Evolutionary conservation across 2,797 vertebrate genomes (phyloP).

Genomic region (Schizothorax lantsangensis): DNA sequence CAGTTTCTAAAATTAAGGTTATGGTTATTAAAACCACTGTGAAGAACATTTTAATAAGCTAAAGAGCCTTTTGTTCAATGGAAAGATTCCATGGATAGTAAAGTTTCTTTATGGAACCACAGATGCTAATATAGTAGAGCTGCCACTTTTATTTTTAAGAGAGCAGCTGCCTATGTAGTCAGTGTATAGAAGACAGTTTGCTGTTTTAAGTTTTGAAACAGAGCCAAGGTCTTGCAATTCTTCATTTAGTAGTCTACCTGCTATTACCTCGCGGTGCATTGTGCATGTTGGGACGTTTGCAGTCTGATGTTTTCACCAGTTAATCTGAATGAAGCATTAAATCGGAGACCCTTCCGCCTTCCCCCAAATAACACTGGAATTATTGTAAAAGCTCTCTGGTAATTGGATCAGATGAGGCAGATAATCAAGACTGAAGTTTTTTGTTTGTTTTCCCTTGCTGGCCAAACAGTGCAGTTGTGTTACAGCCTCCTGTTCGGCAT

Average conservation of each 20-base stretch:
- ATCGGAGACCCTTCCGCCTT: conserved; percentile 14
- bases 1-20: no score
- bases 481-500: conserved; percentile 36
- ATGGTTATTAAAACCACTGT: no score
- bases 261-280: not conserved
- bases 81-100: not conserved
- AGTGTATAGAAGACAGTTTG: not conserved
- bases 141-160: not conserved
- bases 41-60: not conserved
- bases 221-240: not conserved
- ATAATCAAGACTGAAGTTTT: conserved; percentile 52
- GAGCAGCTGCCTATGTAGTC: not conserved
- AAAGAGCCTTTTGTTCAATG: not conserved
- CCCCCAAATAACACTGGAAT: conserved; percentile 44
- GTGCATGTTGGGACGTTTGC: conserved; percentile 5
- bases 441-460: conserved; percentile 49
- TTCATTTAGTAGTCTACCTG: not conserved
- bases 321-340: conserved; percentile 8
- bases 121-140: not conserved
- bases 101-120: not conserved
- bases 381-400: conserved; percentile 46
- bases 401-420: conserved; percentile 57
- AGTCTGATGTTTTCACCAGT: conserved; percentile 26
- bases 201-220: not conserved
- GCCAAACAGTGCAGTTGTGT: conserved; percentile 30